Conservation (phyloP, 1,140 invertebrate genomes). For the Solenopsis fugax region DNA sequence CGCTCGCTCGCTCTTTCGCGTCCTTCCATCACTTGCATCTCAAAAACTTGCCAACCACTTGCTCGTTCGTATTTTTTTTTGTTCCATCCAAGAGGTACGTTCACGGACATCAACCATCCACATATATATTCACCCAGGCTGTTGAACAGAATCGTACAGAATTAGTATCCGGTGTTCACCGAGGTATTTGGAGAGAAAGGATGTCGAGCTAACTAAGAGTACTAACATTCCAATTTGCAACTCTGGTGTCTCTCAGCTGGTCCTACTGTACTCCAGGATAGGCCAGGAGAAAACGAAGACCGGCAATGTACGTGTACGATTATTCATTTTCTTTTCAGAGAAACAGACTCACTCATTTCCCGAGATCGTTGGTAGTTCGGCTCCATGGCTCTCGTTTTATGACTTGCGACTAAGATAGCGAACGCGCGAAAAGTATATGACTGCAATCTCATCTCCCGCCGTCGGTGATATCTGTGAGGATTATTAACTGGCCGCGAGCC, state of each 20-base stretch:
- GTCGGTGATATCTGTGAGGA: slow-evolving; percentile 28
- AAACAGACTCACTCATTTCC: slow-evolving; percentile 1
- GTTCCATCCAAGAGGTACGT: slow-evolving; percentile 44
- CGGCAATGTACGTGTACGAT: slow-evolving; percentile 1
- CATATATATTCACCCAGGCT: slow-evolving; percentile 69
- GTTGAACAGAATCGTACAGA: slow-evolving; percentile 52
- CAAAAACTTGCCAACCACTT: slow-evolving; percentile 50
- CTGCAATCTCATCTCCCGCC: slow-evolving; percentile 18
- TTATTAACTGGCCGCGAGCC: slow-evolving; percentile 6
- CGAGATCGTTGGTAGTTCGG: background rate
- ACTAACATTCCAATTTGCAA: slow-evolving; percentile 21
- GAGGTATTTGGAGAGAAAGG: background rate
- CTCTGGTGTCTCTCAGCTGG: slow-evolving; percentile 7
- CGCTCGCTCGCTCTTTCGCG: slow-evolving; percentile 53
- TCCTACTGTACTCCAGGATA: slow-evolving; percentile 30
- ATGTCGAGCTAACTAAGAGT: slow-evolving; percentile 24
- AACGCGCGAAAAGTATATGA: slow-evolving; percentile 37
- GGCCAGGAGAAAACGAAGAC: background rate
- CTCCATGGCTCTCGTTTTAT: background rate
- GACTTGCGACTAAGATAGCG: background rate
- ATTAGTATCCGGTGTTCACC: slow-evolving; percentile 47
- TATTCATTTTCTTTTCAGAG: background rate
- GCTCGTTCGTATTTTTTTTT: slow-evolving; percentile 19
- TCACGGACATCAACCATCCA: slow-evolving; percentile 51
- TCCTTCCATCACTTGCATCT: slow-evolving; percentile 44